These are phyloP conservation scores for Hymenopus coronatus DNA, from an alignment of 2,888 invertebrate species.

Conservation along the genomic window DNA sequence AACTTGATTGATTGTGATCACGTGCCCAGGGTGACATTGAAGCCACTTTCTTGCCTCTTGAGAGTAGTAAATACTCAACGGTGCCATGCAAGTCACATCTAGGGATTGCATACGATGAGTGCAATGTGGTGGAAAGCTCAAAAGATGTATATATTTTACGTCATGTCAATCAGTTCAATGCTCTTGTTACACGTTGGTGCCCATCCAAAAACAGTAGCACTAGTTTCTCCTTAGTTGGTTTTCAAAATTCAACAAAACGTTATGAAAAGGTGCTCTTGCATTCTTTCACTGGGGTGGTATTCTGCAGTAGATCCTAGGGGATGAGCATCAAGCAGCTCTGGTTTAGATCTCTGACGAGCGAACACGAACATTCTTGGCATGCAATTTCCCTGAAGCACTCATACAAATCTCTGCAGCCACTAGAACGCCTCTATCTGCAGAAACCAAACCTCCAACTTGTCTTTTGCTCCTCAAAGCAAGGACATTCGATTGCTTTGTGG, in stretches of 20 bases:
- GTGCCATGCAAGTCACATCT: constrained; percentile 38
- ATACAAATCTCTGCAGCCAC: constrained; percentile 40
- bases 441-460: constrained; percentile 35
- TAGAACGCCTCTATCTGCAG: constrained; percentile 41
- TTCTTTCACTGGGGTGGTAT: constrained; percentile 38
- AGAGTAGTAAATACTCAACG: constrained; percentile 35
- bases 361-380: constrained; percentile 44
- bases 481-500: no score
- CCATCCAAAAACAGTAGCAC: constrained; percentile 43
- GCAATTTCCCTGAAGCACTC: constrained; percentile 40
- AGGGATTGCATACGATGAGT: constrained; percentile 38
- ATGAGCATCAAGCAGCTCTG: constrained; percentile 41
- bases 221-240: constrained; percentile 39
- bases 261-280: constrained; percentile 1
- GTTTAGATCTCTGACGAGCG: constrained; percentile 39
- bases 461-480: no score
- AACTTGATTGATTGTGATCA: constrained; percentile 33
- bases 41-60: constrained; percentile 35
- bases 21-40: constrained; percentile 24
- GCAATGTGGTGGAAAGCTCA: constrained; percentile 40
- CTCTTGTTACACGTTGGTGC: constrained; percentile 42
- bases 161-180: constrained; percentile 36
- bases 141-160: constrained; percentile 35
- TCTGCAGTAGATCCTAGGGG: no score
- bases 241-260: constrained; percentile 36